Evolutionary conservation across 2,113 vertebrate genomes (phyloP).

Genomic region (Ageneiosus marmoratus): DNA sequence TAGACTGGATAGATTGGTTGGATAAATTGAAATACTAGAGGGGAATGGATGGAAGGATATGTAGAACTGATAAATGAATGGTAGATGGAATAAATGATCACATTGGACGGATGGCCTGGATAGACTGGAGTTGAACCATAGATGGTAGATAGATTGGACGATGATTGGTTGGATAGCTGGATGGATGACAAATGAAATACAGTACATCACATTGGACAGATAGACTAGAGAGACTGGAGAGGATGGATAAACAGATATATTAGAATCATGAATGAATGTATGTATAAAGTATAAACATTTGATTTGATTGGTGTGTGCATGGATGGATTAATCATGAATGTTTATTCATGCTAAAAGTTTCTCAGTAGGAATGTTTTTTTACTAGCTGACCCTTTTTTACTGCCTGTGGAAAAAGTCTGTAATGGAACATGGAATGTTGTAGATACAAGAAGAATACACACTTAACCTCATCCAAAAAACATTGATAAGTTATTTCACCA

Average conservation of each 20-base stretch:
- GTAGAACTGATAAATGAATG: not conserved
- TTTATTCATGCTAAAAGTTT: not conserved
- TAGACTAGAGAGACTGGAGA: not conserved
- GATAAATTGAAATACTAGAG: not conserved
- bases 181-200: not conserved
- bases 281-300: not conserved
- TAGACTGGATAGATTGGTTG: not conserved
- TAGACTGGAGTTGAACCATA: not conserved
- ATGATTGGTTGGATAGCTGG: not conserved
- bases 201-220: not conserved
- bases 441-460: not conserved
- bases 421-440: slow-evolving; percentile 4
- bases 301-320: not conserved
- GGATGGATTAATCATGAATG: not conserved
- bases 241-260: not conserved
- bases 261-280: not conserved
- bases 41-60: not conserved
- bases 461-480: not conserved
- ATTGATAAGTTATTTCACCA: not conserved
- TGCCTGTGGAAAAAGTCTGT: not conserved
- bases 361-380: not conserved
- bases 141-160: not conserved
- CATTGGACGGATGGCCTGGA: not conserved
- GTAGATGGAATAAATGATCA: not conserved
- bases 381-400: not conserved